Conservation (phyloP, 2,113 vertebrate species). For the Paradoxurus hermaphroditus region DNA sequence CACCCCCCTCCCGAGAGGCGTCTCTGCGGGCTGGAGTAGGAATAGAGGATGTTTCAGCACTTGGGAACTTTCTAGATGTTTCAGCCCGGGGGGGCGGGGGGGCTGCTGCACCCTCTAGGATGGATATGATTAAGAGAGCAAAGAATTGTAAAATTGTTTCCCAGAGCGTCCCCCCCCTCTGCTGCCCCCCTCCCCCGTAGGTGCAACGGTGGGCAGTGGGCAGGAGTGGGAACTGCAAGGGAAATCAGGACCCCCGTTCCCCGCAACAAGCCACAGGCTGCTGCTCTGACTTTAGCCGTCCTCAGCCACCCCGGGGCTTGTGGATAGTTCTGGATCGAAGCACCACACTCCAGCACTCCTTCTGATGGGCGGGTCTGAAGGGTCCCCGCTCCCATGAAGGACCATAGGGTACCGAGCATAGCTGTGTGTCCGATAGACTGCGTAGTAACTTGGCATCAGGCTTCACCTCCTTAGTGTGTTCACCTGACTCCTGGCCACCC, state of each 20-base stretch:
- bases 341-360: neutral
- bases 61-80: neutral
- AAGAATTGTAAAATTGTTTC: too few species aligned
- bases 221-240: neutral
- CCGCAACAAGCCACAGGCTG: neutral
- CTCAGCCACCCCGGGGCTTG: neutral
- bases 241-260: neutral
- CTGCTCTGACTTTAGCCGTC: neutral
- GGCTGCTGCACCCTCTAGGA: neutral
- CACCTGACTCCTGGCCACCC: neutral
- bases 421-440: neutral
- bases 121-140: neutral
- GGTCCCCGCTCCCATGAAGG: neutral
- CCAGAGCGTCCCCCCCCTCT: neutral
- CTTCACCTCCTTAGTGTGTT: neutral
- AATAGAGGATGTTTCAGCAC: neutral
- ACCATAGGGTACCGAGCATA: neutral
- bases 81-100: neutral
- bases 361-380: neutral
- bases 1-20: too few species aligned
- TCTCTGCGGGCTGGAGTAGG: neutral
- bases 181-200: neutral
- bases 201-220: neutral
- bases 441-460: neutral
- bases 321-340: neutral